Conservation (phyloP, 2,888 invertebrate species). For the Ectemnius cavifrons region DNA sequence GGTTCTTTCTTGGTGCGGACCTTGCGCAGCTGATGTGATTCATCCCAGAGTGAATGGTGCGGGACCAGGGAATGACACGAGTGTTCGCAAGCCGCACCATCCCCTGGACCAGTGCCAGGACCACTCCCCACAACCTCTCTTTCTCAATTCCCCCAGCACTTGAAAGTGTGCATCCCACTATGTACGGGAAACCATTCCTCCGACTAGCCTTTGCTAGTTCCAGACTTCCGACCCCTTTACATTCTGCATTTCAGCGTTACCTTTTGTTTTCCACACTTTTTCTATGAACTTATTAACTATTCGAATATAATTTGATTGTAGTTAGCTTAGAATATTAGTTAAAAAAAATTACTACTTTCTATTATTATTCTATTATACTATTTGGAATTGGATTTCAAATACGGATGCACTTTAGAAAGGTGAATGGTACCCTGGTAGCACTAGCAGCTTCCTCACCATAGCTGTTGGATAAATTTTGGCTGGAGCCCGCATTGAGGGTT, state of each 20-base stretch:
- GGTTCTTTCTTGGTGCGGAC: conserved; percentile 39
- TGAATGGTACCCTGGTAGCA: conserved; percentile 3
- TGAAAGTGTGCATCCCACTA: conserved; percentile 58
- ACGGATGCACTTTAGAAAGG: not conserved
- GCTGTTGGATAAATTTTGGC: conserved; percentile 31
- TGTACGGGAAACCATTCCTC: not conserved
- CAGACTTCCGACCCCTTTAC: not conserved
- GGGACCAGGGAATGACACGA: conserved; percentile 74
- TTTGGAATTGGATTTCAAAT: no score
- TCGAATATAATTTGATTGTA: no score
- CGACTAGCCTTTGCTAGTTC: not conserved
- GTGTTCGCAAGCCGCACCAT: conserved; percentile 75
- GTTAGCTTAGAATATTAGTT: no score
- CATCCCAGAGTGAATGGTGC: conserved; percentile 67
- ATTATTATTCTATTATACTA: no score
- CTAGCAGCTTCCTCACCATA: not conserved
- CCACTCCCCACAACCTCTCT: not conserved
- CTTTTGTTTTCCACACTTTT: not conserved
- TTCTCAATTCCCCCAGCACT: conserved; percentile 57
- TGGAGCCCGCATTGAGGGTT: conserved; percentile 33
- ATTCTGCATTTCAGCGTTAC: not conserved
- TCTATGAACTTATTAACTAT: not conserved
- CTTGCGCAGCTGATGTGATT: conserved; percentile 63
- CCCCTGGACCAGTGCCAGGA: conserved; percentile 42
- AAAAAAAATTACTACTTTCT: no score